These are phyloP conservation scores for Micrastur ruficollis DNA, from an alignment of 2,797 vertebrate species.

Conservation along the genomic window DNA sequence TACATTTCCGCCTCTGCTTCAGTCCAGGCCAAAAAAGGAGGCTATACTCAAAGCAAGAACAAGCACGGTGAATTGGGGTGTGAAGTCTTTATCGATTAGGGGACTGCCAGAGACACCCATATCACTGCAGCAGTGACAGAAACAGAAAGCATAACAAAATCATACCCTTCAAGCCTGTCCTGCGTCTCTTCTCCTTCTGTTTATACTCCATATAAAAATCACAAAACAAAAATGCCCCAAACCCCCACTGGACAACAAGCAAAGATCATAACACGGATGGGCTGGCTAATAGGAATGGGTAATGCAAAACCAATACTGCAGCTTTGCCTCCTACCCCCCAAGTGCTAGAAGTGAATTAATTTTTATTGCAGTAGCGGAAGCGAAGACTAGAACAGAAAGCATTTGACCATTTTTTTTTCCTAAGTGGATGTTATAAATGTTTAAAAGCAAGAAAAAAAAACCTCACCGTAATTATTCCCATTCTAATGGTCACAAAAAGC, in stretches of 20 bases:
- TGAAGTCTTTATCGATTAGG: not conserved
- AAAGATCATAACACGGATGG: not conserved
- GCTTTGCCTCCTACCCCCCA: conserved; percentile 6
- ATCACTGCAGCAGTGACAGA: not conserved
- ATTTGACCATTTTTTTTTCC: not conserved
- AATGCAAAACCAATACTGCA: not conserved
- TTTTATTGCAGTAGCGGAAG: conserved; percentile 10
- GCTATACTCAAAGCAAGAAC: not conserved
- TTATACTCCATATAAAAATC: not conserved
- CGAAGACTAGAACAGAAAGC: not conserved
- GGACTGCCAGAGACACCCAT: not conserved
- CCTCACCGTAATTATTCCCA: conserved; percentile 37
- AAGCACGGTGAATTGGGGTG: not conserved
- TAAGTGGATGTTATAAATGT: conserved; percentile 57
- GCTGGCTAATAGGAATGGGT: not conserved
- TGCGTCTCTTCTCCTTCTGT: not conserved
- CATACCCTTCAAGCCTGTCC: not conserved
- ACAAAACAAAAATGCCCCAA: not conserved
- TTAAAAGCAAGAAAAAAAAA: conserved; percentile 33
- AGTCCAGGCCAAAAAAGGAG: not conserved
- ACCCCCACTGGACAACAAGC: not conserved
- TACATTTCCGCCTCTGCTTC: not conserved
- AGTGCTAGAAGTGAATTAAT: conserved; percentile 16
- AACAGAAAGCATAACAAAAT: not conserved
- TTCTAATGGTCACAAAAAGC: conserved; percentile 41